These are phyloP conservation scores for Cheilosia scutellata DNA, from an alignment of 2,888 invertebrate genomes.

Conservation along the genomic window DNA sequence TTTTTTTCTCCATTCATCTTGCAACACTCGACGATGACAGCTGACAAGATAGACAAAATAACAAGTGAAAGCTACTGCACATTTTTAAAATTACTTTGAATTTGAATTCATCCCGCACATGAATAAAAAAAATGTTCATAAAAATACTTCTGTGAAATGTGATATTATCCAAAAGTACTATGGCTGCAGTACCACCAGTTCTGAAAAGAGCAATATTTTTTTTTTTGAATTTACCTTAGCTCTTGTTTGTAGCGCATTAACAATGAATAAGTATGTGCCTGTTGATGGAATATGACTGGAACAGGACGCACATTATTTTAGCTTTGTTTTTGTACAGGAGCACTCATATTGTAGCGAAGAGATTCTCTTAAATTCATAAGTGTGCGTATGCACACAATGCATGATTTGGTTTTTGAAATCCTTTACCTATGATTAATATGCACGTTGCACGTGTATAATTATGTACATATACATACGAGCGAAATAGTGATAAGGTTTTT, in stretches of 20 bases:
- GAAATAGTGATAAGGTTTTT: too few relatives aligned
- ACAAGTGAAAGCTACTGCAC: not conserved
- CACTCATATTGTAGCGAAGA: not conserved
- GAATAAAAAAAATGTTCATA: slow-evolving; percentile 5
- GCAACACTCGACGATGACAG: slow-evolving; percentile 3
- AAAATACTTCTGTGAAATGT: slow-evolving; percentile 10
- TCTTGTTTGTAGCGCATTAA: not conserved
- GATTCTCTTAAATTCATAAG: not conserved
- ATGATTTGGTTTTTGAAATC: too few relatives aligned
- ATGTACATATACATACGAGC: too few relatives aligned
- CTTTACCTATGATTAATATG: too few relatives aligned
- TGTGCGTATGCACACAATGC: too few relatives aligned
- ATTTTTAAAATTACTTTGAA: slow-evolving; percentile 10
- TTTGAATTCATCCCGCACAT: not conserved
- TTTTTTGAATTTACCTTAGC: slow-evolving; percentile 4
- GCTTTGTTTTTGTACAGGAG: not conserved
- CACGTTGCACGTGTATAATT: too few relatives aligned
- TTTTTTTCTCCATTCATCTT: not conserved
- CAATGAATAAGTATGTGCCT: not conserved
- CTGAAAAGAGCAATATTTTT: not conserved
- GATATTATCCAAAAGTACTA: not conserved
- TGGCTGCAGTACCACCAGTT: not conserved
- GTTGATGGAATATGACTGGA: not conserved
- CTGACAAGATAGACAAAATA: not conserved
- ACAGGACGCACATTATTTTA: slow-evolving; percentile 5